Conservation (phyloP, 1,140 invertebrate species). For the Zaprionus taronus region DNA sequence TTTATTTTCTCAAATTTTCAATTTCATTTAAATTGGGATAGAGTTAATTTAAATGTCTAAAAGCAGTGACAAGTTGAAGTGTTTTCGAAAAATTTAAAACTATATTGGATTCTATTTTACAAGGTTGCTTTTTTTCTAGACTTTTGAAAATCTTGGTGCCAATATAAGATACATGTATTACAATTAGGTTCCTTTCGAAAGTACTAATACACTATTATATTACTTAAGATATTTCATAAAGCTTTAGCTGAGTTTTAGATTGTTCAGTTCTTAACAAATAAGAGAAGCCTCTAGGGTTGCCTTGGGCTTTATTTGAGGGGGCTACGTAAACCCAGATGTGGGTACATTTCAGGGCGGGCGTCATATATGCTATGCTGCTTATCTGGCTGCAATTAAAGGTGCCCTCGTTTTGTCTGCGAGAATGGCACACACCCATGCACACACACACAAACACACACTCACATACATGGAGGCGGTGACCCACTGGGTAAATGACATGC, state of each 20-base stretch:
- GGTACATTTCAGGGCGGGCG: neutral
- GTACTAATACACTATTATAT: neutral
- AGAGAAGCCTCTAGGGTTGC: neutral
- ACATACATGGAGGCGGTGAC: neutral
- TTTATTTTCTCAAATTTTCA: too few species aligned
- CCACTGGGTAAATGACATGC: conserved; percentile 51
- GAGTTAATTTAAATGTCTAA: too few species aligned
- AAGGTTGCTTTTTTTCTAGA: too few species aligned
- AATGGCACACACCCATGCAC: conserved; percentile 32
- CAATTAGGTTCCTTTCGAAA: too few species aligned
- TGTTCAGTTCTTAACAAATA: neutral
- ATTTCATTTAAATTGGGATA: too few species aligned
- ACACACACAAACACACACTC: conserved; percentile 6
- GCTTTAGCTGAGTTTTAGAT: neutral
- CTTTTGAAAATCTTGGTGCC: too few species aligned
- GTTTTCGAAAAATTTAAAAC: too few species aligned
- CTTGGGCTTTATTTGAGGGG: neutral
- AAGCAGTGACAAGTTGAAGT: too few species aligned
- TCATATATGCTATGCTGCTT: conserved; percentile 28
- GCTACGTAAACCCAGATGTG: conserved; percentile 3
- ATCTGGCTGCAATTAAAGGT: conserved; percentile 35
- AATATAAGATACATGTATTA: too few species aligned
- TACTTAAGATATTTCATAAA: neutral
- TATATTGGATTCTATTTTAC: too few species aligned
- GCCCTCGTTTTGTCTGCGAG: conserved; percentile 39